Evolutionary conservation across 2,888 invertebrate species (phyloP), one percentile per base, ranked within the genome.

Genomic region (Drosophila vallismaia): DNA sequence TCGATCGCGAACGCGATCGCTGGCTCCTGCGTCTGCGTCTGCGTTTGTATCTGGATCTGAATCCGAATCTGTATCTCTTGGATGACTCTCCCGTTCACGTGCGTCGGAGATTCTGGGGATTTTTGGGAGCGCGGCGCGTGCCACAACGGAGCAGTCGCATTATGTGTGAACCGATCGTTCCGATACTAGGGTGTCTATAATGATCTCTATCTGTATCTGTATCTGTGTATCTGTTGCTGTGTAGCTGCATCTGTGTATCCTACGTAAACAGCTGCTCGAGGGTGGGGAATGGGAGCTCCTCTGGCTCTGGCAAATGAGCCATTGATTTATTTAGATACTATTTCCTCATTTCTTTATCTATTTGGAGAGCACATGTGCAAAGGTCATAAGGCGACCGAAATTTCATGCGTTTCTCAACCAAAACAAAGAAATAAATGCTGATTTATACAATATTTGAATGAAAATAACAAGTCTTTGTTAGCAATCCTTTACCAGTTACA

Each of bases 151-250:
- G 51, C 63, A 44, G 49, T 28, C 36, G 42, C 59, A 56, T 57
- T 73, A 78, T 84, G 77, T 81, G 79, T 75, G 71, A 74, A 77
- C 54, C 63, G 79, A 85, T 77, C 70, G 67, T 56, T 28, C 40
- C 55, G 31, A 62, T 67, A 54, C 73, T 49, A 53, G 69, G 72
- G 68, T 77, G 75, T 74, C 68, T 71, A 75, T 74, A 77, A 76
- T 57, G 51, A 53, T 50, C 62, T 49, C n/a, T 36, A 54, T 63
- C 33, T 49, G 53, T 52, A 10, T 29, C 12, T 49, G 28, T 53
- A 6, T 55, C 12, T 56, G 19, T 31, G 14, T 38, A 12, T 51
- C 29, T 50, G 49, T 31, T 14, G 9, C 10, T 33, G 40, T 28
- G 50, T 7, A 4, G 7, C 10, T 42, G 44, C 42, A 19, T 46